Percentiles rank a stretch among this genome's conserved stretches.
Evolutionary conservation across 2,113 vertebrate genomes (phyloP).

Genomic region (Callorhinus ursinus): DNA sequence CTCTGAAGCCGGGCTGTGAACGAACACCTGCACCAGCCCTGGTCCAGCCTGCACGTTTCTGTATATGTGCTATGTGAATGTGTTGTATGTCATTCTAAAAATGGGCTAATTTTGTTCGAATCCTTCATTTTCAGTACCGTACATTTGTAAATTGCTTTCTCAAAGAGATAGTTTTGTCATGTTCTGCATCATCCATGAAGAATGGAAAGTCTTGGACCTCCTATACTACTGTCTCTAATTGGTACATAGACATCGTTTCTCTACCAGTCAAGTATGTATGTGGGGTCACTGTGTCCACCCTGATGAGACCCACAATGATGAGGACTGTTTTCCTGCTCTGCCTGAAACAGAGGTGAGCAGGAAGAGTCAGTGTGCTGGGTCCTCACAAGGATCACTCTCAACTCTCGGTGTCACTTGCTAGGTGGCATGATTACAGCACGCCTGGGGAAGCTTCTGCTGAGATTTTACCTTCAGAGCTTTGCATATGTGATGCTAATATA

Average conservation of each 20-base stretch:
- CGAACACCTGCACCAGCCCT: fast-evolving
- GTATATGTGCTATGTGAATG: fast-evolving
- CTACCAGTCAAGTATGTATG: fast-evolving
- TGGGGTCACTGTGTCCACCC: fast-evolving
- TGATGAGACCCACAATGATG: fast-evolving
- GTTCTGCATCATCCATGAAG: neutral
- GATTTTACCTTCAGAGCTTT: neutral
- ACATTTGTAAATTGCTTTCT: neutral
- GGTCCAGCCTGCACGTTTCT: fast-evolving
- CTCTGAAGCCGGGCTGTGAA: fast-evolving
- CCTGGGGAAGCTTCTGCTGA: neutral
- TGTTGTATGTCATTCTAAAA: neutral
- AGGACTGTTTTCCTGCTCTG: neutral
- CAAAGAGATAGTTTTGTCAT: neutral
- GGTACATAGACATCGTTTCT: neutral
- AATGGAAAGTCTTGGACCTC: no score
- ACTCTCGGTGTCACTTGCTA: fast-evolving
- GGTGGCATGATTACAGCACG: neutral
- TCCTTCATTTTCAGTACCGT: neutral
- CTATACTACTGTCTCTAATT: fast-evolving
- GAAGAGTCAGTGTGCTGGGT: fast-evolving
- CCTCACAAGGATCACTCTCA: no score
- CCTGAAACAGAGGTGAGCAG: neutral
- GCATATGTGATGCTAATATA: neutral
- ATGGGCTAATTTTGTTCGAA: no score